A percentile compares a stretch with the other conserved stretches of the same genome.
phyloP scores from a whole-genome alignment of 2,888 invertebrate species.

The Barypeithes pellucidus region DNA sequence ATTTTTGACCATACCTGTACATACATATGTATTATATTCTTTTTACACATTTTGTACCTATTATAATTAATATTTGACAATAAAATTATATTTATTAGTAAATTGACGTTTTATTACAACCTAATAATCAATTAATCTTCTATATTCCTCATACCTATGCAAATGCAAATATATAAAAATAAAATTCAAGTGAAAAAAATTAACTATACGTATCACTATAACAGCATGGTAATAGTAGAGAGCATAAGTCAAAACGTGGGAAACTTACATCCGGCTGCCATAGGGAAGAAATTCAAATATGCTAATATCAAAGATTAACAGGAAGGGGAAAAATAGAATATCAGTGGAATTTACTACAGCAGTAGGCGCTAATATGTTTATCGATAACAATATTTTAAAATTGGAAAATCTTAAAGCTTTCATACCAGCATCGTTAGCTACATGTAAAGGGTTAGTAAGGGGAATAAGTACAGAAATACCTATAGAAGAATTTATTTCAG shows the following conservation, averaged over 20 bases:
- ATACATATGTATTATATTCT: too few relatives aligned
- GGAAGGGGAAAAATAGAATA: not conserved
- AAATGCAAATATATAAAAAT: too few relatives aligned
- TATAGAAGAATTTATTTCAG: not conserved
- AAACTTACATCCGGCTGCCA: not conserved
- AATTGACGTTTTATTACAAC: too few relatives aligned
- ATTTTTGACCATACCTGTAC: too few relatives aligned
- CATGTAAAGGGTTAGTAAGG: not conserved
- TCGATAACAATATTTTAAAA: not conserved
- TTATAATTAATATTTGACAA: too few relatives aligned
- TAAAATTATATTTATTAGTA: too few relatives aligned
- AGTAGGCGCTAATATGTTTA: not conserved
- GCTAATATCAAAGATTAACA: not conserved
- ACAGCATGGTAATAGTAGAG: not conserved
- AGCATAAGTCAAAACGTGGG: not conserved
- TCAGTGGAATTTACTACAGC: not conserved
- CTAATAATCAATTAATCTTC: too few relatives aligned
- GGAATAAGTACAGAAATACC: not conserved
- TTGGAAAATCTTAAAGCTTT: not conserved
- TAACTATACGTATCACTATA: too few relatives aligned
- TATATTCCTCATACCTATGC: too few relatives aligned
- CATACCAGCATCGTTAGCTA: not conserved
- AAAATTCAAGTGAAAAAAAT: too few relatives aligned
- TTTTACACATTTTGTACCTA: too few relatives aligned
- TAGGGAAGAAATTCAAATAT: not conserved